Base-by-base conservation (phyloP, 2,113 vertebrate species). In the Percina caprodes region DNA sequence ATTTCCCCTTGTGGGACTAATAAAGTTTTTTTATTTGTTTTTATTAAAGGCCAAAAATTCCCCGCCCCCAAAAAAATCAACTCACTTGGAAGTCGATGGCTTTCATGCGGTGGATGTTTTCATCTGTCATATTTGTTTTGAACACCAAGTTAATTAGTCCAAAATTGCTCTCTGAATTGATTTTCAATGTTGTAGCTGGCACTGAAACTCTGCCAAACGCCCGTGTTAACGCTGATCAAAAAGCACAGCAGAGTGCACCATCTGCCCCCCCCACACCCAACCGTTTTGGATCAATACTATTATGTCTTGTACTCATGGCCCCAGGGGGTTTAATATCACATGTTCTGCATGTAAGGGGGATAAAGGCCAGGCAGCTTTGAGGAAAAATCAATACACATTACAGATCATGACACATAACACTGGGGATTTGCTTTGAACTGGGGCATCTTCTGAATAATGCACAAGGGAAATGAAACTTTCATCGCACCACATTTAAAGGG, bases 321-420 rank as follows among this genome's bases (percentile, higher is more conserved):
- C 67, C 4, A 2, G 18, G 77, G 82, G 72, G 35, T 61, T 81
- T 26, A 13, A 16, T 42, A 69, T 73, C 51, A 69, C 84, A 87
- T 88, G 89, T 86, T 75, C 68, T 85, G 74, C 83, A 85, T 86
- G 83, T 83, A 24, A 9, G 45, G 8, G 26, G 79, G 79, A 70
- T 76, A 35, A 77, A 77, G 58, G 77, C 72, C 6, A 16, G 1
- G 51, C 51, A 15, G 81, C 81, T 86, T 67, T 83, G 77, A 87
- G 69, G 78, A 16, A 33, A 87, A 89, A 92, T 92, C 91, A 83
- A 89, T 93, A 71, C 67, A 75, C 82, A 91, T 89, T 77, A 82
- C 82, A 89, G 81, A 80, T 82, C 73, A 52, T 80, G 85, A 86
- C 45, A 24, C 65, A 21, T 0, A 55, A 68, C 65, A 16, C 69